A percentile compares a stretch with the other conserved stretches of the same genome.
Evolutionary conservation across 2,797 vertebrate genomes (phyloP).

Genomic region (Australoheros facetus): DNA sequence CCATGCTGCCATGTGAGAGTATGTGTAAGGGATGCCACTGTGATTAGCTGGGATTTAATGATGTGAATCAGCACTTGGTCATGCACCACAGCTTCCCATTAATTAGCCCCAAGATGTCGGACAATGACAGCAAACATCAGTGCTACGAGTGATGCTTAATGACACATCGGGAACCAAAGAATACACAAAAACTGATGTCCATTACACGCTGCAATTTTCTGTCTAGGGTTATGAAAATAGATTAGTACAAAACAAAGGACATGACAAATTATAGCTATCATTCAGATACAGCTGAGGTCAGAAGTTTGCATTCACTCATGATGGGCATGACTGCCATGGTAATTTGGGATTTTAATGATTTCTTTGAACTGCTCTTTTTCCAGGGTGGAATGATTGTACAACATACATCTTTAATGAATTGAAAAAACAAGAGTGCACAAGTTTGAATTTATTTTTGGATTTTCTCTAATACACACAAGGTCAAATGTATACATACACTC

Average conservation of each 20-base stretch:
- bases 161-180: constrained; percentile 19
- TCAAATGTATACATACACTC: no score
- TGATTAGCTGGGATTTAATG: constrained; percentile 63
- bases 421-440: background rate
- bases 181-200: constrained; percentile 34
- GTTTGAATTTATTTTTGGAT: background rate
- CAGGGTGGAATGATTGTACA: background rate
- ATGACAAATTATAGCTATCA: background rate
- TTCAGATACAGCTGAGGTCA: background rate
- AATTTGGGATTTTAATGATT: background rate
- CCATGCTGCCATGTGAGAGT: constrained; percentile 15
- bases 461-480: background rate
- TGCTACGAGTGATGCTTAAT: constrained; percentile 39
- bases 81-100: constrained; percentile 58
- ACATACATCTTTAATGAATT: background rate
- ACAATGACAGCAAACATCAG: constrained; percentile 57
- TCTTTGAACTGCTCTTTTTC: background rate
- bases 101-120: constrained; percentile 69
- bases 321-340: no score
- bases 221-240: background rate
- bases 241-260: background rate
- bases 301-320: background rate
- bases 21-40: constrained; percentile 35
- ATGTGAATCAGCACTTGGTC: constrained; percentile 70
- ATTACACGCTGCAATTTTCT: constrained; percentile 19